phyloP scores from a whole-genome alignment of 2,113 vertebrate genomes.

The Elaphurus davidianus region DNA sequence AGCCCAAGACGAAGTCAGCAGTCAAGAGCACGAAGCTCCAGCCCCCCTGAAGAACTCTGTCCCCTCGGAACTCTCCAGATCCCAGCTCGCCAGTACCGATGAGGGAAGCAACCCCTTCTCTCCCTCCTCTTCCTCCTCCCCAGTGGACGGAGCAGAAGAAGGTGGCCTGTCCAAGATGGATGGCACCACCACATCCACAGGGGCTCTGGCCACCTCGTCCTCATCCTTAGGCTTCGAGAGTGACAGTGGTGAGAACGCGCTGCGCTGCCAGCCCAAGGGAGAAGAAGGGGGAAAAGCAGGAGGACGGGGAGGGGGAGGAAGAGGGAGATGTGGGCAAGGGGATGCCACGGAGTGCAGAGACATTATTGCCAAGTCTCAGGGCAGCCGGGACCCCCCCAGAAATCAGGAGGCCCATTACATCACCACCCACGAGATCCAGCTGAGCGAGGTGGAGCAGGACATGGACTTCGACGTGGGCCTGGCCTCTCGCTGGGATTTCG shows the following conservation, averaged over 20 bases:
- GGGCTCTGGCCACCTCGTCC: slow-evolving; percentile 64
- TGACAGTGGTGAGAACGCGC: slow-evolving; percentile 62
- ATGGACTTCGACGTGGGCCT: slow-evolving; percentile 86
- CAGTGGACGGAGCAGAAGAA: background rate
- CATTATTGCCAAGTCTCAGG: slow-evolving; percentile 47
- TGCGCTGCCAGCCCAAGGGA: background rate
- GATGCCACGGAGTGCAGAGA: background rate
- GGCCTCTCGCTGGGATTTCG: slow-evolving; percentile 89
- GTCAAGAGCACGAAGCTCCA: background rate
- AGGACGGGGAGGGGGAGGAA: background rate
- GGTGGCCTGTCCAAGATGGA: slow-evolving; percentile 33
- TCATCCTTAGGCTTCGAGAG: slow-evolving; percentile 82
- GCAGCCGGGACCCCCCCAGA: slow-evolving; percentile 32
- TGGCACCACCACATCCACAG: slow-evolving; percentile 6
- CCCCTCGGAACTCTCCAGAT: background rate
- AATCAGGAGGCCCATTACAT: slow-evolving; percentile 92
- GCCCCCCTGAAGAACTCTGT: background rate
- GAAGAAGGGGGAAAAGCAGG: background rate
- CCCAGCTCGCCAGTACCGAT: background rate
- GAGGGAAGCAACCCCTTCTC: background rate
- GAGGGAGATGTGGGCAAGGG: rapidly evolving
- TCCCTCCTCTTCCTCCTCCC: slow-evolving; percentile 71
- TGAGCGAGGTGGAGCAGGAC: slow-evolving; percentile 93
- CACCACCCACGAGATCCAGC: slow-evolving; percentile 95
- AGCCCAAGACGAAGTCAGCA: background rate